Conservation (phyloP, 2,113 vertebrate genomes). For the Hystrix cristata region DNA sequence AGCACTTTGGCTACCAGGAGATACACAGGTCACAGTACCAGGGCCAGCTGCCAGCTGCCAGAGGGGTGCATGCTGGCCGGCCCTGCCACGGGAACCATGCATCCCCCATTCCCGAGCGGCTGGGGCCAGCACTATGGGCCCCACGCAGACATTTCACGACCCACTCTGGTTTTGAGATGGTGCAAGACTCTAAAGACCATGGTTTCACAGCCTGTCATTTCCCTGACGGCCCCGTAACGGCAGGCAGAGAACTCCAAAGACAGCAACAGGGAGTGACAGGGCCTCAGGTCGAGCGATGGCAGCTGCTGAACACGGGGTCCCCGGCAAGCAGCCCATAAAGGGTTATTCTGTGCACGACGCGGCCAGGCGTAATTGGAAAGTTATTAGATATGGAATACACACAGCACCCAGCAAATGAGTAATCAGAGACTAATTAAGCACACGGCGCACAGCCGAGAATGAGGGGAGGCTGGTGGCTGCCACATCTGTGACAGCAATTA, state of each 20-base stretch:
- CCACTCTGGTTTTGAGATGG: not conserved
- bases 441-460: constrained; percentile 47
- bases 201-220: not conserved
- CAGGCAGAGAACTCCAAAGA: not conserved
- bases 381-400: constrained; percentile 84
- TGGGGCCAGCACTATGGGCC: not conserved
- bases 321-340: constrained; percentile 48
- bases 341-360: constrained; percentile 39
- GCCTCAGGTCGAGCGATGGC: not conserved
- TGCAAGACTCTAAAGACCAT: not conserved
- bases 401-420: constrained; percentile 81
- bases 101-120: rapidly evolving
- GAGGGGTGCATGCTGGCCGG: rapidly evolving
- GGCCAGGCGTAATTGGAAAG: constrained; percentile 78
- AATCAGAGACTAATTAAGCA: constrained; percentile 84
- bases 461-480: constrained; percentile 66
- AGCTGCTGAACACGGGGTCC: not conserved
- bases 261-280: not conserved
- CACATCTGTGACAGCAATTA: constrained; percentile 82
- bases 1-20: not conserved
- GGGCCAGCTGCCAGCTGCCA: not conserved
- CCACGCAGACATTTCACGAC: not conserved
- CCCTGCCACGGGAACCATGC: rapidly evolving
- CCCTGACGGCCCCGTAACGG: not conserved
- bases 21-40: not conserved